Evolutionary conservation across 1,140 invertebrate genomes (phyloP).

Genomic region (Drosophila jambulina): DNA sequence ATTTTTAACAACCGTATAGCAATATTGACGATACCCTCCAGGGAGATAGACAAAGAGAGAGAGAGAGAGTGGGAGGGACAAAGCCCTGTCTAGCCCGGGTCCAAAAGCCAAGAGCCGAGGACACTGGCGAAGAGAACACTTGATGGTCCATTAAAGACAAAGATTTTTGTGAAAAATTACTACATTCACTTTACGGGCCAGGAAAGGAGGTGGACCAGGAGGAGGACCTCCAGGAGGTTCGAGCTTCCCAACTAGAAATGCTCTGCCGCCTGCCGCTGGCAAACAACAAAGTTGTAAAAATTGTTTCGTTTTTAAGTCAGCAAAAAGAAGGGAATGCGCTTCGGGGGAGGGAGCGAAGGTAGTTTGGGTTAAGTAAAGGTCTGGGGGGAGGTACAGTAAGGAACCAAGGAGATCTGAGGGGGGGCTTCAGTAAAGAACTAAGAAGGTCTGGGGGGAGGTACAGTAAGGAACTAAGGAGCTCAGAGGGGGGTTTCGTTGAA

Average conservation of each 20-base stretch:
- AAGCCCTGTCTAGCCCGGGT: slow-evolving; percentile 46
- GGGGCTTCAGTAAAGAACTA: background rate
- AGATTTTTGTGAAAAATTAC: slow-evolving; percentile 84
- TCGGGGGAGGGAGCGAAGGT: background rate
- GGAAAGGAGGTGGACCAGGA: background rate
- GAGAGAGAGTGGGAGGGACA: background rate
- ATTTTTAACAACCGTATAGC: slow-evolving; percentile 82
- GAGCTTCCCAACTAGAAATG: slow-evolving; percentile 66
- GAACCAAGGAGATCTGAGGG: background rate
- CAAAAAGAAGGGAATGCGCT: slow-evolving; percentile 8
- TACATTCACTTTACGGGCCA: slow-evolving; percentile 66
- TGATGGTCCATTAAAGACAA: slow-evolving; percentile 85
- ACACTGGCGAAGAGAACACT: slow-evolving; percentile 42
- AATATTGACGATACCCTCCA: slow-evolving; percentile 63
- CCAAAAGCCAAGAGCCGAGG: slow-evolving; percentile 45
- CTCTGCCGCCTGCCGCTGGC: slow-evolving; percentile 69
- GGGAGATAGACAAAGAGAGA: background rate
- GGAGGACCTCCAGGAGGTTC: background rate
- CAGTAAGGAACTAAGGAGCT: background rate
- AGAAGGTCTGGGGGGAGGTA: background rate
- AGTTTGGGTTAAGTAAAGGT: background rate
- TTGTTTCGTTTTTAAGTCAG: slow-evolving; percentile 80
- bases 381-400: background rate
- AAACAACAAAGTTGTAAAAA: slow-evolving; percentile 85
- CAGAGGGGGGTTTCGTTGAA: background rate